phyloP scores from a whole-genome alignment of 2,113 vertebrate genomes.

The Austrofundulus limnaeus region DNA sequence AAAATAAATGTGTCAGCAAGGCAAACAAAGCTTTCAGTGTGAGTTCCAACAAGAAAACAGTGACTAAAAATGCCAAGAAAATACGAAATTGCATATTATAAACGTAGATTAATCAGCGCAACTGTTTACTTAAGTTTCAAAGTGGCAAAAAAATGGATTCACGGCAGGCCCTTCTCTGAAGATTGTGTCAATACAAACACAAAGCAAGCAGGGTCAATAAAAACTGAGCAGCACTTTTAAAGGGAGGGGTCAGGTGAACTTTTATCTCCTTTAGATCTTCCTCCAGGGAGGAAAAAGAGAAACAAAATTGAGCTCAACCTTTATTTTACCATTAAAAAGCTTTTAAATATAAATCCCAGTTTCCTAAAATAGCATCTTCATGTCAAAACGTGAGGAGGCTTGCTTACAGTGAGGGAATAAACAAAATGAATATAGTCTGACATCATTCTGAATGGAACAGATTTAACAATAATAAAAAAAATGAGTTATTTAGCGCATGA shows the following conservation, averaged over 20 bases:
- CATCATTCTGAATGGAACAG: slow-evolving; percentile 46
- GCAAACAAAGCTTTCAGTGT: slow-evolving; percentile 2
- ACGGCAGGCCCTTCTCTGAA: background rate
- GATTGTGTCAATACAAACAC: slow-evolving; percentile 1
- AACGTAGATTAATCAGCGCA: no score
- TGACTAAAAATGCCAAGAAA: no score
- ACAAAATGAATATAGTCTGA: slow-evolving; percentile 52
- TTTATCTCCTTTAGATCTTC: slow-evolving; percentile 37
- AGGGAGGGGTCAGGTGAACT: slow-evolving; percentile 68
- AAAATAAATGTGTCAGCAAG: background rate
- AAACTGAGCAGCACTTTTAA: slow-evolving; percentile 22
- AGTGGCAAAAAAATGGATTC: background rate
- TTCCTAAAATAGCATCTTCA: background rate
- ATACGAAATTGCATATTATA: no score
- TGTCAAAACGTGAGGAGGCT: background rate
- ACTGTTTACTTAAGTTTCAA: slow-evolving; percentile 9
- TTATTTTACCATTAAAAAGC: no score
- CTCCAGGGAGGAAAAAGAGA: background rate
- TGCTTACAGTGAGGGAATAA: background rate
- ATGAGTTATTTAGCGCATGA: no score
- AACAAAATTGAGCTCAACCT: background rate
- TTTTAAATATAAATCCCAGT: background rate
- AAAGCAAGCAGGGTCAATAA: slow-evolving; percentile 8
- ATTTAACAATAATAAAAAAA: slow-evolving; percentile 2
- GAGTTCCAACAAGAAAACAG: no score